Evolutionary conservation across 1,140 invertebrate species (phyloP), one percentile per base, ranked within the genome.

Genomic region (Saccostrea glomerata): DNA sequence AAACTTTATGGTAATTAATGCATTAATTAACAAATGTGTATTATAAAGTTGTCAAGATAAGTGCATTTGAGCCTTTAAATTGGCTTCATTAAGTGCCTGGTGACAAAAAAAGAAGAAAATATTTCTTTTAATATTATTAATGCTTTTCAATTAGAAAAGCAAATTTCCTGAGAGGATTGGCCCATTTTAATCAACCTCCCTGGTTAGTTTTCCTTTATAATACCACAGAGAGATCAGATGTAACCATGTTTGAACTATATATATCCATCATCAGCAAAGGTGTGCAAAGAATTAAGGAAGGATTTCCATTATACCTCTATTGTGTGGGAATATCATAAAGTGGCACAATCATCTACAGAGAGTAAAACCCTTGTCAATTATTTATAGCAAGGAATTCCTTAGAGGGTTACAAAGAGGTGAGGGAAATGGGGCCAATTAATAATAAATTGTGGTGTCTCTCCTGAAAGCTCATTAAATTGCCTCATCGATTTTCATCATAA

Each of bases 391-490:
- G 25, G 70, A 73, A 25, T 77, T 77, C 70, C 70, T 36, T 30
- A 6, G 15, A 40, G 70, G 70, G 23, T 77, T 17, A 77, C 25
- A 36, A 77, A 25, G 23, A 77, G 25, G 70, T 25, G 15, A 30
- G 5, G 25, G 70, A 77, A 77, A 77, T 30, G 23, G 66, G 47
- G 70, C 11, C 15, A 25, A 77, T 77, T 77, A 77, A 77, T 77
- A 77, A 77, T 77, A 5, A 77, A 77, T 77, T 30, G 70, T 36
- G 13, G 30, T 17, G 70, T 30, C 30, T 77, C 70, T 77, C 70
- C 70, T 30, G 11, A 36, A 77, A 77, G 70, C 70, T 77, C 70
- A 77, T 77, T 77, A 77, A 77, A 77, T 77, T 25, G 70, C 70
- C 70, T 77, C 70, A 77, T 77, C 12, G 70, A 40, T 77, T 77